Evolutionary conservation across 1,140 invertebrate genomes (phyloP).

Genomic region (Ceratosolen solmsi): DNA sequence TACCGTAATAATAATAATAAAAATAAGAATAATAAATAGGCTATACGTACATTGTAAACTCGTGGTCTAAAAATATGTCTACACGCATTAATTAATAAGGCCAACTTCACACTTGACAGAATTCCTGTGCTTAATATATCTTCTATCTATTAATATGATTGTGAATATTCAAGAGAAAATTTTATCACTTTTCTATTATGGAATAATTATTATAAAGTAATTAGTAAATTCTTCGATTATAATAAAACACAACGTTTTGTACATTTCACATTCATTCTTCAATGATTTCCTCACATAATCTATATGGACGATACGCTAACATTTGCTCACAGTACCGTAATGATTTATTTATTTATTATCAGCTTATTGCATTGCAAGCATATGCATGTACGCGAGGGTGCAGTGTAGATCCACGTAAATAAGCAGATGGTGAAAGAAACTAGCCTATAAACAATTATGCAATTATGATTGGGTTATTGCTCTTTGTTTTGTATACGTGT

Average conservation of each 20-base stretch:
- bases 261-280: not conserved
- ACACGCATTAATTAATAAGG: not conserved
- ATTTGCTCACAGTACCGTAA: not conserved
- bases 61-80: not conserved
- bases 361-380: not conserved
- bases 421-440: conserved; percentile 22
- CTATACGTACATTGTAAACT: not conserved
- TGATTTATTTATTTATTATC: conserved; percentile 31
- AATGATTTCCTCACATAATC: no score
- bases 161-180: not conserved
- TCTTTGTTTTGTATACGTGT: not conserved
- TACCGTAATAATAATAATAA: conserved; percentile 5
- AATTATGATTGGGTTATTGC: conserved; percentile 26
- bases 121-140: not conserved
- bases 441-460: conserved; percentile 30
- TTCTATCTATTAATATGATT: not conserved
- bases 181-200: not conserved
- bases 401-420: not conserved
- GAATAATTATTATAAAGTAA: not conserved
- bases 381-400: no score
- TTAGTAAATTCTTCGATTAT: not conserved
- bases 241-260: not conserved
- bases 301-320: not conserved
- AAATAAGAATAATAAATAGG: conserved; percentile 19
- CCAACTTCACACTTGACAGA: not conserved